Evolutionary conservation across 2,888 invertebrate species (phyloP).

Genomic region (Apoda limacodes): DNA sequence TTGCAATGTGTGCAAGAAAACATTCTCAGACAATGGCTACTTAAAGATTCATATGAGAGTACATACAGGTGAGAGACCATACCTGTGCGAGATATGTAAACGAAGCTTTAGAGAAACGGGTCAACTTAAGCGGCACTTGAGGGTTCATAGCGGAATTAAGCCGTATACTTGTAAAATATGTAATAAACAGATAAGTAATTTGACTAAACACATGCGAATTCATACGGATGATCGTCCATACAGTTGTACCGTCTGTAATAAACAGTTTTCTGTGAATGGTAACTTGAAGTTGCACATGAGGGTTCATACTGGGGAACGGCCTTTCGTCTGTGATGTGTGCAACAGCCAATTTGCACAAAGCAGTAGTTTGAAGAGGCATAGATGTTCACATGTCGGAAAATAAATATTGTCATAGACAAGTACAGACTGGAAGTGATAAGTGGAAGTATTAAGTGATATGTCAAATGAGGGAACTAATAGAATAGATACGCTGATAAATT

Average conservation of each 20-base stretch:
- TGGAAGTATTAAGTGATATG: too few relatives aligned
- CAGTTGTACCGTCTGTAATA: constrained; percentile 36
- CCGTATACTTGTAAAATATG: constrained; percentile 55
- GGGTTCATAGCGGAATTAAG: constrained; percentile 47
- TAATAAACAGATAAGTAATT: constrained; percentile 52
- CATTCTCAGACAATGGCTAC: constrained; percentile 55
- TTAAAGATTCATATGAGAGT: constrained; percentile 55
- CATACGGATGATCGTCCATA: constrained; percentile 41
- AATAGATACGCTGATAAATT: too few relatives aligned
- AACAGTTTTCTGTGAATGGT: constrained; percentile 38
- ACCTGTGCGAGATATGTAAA: constrained; percentile 44
- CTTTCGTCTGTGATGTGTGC: constrained; percentile 33
- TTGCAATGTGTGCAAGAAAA: constrained; percentile 50
- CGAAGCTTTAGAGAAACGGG: constrained; percentile 48
- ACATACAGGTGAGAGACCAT: constrained; percentile 52
- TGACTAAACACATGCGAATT: constrained; percentile 50
- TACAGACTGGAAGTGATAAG: too few relatives aligned
- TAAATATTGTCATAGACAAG: too few relatives aligned
- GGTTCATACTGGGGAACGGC: constrained; percentile 33
- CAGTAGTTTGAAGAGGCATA: constrained; percentile 35
- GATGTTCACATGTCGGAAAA: constrained; percentile 28
- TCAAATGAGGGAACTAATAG: too few relatives aligned
- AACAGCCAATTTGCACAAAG: constrained; percentile 35
- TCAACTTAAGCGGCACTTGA: constrained; percentile 46
- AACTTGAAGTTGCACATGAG: constrained; percentile 43